A percentile compares a stretch with the other conserved stretches of the same genome.
Evolutionary conservation across 1,140 invertebrate genomes (phyloP).

Genomic region (Achatina immaculata): DNA sequence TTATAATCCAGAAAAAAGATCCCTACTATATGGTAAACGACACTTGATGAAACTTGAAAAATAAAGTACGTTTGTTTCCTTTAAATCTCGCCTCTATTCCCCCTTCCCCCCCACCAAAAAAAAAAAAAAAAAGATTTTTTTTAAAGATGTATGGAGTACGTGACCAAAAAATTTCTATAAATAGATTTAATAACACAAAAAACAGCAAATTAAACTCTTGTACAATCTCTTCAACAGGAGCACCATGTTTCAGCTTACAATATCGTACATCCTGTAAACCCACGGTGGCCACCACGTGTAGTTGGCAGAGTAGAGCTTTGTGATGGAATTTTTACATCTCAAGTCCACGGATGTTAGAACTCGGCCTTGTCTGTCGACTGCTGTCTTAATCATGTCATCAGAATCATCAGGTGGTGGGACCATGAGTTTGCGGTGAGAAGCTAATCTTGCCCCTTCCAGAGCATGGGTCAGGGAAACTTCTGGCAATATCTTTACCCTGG

Average conservation of each 20-base stretch:
- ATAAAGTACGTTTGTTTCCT: no score
- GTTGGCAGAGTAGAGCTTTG: slow-evolving; percentile 54
- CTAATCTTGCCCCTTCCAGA: slow-evolving; percentile 72
- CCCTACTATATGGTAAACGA: no score
- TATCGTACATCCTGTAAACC: slow-evolving; percentile 81
- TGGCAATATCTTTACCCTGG: slow-evolving; percentile 78
- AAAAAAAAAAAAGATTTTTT: no score
- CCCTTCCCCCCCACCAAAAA: no score
- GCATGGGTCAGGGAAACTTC: slow-evolving; percentile 75
- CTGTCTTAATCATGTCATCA: slow-evolving; percentile 54
- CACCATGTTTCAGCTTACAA: slow-evolving; percentile 71
- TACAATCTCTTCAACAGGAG: no score
- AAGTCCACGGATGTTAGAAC: slow-evolving; percentile 56
- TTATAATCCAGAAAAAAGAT: no score
- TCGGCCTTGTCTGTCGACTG: slow-evolving; percentile 59
- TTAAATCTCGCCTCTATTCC: no score
- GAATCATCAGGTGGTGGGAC: slow-evolving; percentile 52
- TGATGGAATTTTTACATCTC: slow-evolving; percentile 11
- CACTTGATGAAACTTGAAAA: no score
- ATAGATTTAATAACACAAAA: no score
- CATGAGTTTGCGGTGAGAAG: slow-evolving; percentile 57
- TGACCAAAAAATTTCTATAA: no score
- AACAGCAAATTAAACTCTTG: no score
- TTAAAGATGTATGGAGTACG: no score
- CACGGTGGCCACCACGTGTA: slow-evolving; percentile 74